Evolutionary conservation across 2,888 invertebrate genomes (phyloP).

Genomic region (Lasioglossum leucozonium): DNA sequence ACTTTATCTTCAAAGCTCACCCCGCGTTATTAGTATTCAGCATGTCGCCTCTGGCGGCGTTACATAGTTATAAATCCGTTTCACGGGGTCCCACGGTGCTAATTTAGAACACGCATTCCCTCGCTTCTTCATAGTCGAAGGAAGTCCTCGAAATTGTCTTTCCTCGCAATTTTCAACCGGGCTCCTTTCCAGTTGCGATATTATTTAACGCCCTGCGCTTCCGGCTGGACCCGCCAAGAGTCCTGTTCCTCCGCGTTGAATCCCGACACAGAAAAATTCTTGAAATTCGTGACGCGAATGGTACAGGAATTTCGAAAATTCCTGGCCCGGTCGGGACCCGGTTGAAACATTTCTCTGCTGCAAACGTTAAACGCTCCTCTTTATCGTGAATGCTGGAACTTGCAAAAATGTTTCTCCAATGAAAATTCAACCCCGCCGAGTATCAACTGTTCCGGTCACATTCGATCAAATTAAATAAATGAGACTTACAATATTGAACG

Average conservation of each 20-base stretch:
- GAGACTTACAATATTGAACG: too few species aligned
- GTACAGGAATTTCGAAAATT: constrained; percentile 17
- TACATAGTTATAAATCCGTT: constrained; percentile 43
- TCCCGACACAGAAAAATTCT: background rate
- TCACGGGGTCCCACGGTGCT: constrained; percentile 2
- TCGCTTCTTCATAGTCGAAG: background rate
- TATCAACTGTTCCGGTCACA: too few species aligned
- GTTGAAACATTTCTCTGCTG: constrained; percentile 12
- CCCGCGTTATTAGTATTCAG: constrained; percentile 44
- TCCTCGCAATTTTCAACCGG: constrained; percentile 11
- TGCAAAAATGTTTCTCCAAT: background rate
- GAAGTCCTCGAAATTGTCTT: constrained; percentile 3
- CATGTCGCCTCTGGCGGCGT: constrained; percentile 13
- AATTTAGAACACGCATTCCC: constrained; percentile 28
- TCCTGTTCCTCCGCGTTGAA: background rate
- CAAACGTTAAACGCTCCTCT: constrained; percentile 10
- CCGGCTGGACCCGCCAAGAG: background rate
- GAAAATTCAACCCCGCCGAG: too few species aligned
- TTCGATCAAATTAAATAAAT: too few species aligned
- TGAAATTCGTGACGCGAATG: background rate
- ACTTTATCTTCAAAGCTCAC: constrained; percentile 39
- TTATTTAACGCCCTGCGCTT: constrained; percentile 3
- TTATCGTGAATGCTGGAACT: background rate
- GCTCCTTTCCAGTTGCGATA: background rate
- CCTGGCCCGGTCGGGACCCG: too few species aligned